phyloP scores from a whole-genome alignment of 92 coral and sea anemone species.

The Phenganax subtilis region DNA sequence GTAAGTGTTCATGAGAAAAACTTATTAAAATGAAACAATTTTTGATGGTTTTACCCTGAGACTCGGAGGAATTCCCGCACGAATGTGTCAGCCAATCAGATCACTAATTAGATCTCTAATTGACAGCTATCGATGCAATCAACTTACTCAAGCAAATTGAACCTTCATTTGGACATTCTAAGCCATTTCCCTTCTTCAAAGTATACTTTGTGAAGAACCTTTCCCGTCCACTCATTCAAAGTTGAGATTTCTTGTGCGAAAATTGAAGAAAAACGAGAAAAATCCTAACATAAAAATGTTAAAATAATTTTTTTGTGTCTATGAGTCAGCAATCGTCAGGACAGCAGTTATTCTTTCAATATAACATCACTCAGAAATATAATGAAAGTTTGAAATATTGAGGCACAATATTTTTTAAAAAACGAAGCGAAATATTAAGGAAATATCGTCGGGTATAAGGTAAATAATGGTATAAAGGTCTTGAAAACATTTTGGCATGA shows the following conservation, averaged over 20 bases:
- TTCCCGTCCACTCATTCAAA: neutral
- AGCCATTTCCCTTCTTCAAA: constrained; percentile 48
- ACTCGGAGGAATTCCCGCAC: neutral
- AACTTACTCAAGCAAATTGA: constrained; percentile 54
- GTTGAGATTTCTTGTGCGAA: neutral
- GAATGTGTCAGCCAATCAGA: neutral
- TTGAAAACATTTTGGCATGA: no score
- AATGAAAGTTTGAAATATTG: no score
- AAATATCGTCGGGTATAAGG: no score
- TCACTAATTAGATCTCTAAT: neutral
- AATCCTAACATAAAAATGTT: neutral
- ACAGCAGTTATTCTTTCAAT: neutral
- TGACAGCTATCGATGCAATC: no score
- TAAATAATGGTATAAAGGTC: no score
- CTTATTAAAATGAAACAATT: no score
- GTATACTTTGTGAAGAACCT: constrained; percentile 34
- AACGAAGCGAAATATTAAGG: no score
- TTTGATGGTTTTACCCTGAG: neutral
- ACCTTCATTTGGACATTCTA: constrained; percentile 66
- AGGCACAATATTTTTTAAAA: no score
- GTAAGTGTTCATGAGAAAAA: no score
- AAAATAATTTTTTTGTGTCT: neutral
- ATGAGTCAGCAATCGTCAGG: constrained; percentile 6
- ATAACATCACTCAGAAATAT: no score
- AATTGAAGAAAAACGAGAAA: neutral